Percentiles rank a stretch among this genome's conserved stretches.
These are phyloP conservation scores for Magallana nippona DNA, from an alignment of 2,888 invertebrate species.

Conservation along the genomic window DNA sequence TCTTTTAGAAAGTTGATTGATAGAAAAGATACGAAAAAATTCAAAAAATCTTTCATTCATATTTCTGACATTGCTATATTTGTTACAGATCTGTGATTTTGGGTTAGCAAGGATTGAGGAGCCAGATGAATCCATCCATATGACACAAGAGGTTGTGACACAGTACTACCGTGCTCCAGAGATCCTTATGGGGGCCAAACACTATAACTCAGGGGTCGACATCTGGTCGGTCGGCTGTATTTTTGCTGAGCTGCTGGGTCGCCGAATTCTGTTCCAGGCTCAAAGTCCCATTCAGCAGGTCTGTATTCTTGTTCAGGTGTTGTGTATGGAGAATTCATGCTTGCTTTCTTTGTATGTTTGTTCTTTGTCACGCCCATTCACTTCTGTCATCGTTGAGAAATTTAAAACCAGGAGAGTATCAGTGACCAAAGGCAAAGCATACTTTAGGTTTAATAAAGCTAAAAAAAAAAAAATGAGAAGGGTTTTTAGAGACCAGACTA, in stretches of 20 bases:
- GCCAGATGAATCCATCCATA: conserved; percentile 91
- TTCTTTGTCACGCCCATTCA: too few relatives aligned
- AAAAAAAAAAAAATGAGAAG: too few relatives aligned
- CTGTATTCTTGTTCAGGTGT: conserved; percentile 50
- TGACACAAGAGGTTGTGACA: conserved; percentile 99
- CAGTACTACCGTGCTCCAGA: conserved; percentile 99
- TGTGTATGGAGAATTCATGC: too few relatives aligned
- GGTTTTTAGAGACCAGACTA: too few relatives aligned
- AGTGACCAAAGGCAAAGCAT: too few relatives aligned
- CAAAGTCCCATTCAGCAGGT: conserved; percentile 98
- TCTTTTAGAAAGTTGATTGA: too few relatives aligned
- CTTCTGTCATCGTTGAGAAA: too few relatives aligned
- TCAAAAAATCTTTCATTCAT: too few relatives aligned
- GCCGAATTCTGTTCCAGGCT: conserved; percentile 98
- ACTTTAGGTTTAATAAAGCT: too few relatives aligned
- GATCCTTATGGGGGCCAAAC: conserved; percentile 98
- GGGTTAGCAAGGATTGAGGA: conserved; percentile 98
- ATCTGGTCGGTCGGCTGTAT: conserved; percentile 99
- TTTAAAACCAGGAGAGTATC: too few relatives aligned
- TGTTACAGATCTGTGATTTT: conserved; percentile 95
- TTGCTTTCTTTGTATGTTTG: too few relatives aligned
- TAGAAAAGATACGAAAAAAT: too few relatives aligned
- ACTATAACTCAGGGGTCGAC: conserved; percentile 97
- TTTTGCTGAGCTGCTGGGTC: conserved; percentile 96
- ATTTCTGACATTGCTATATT: neutral